Base-by-base conservation (phyloP, 2,113 vertebrate species). In the Willisornis vidua region DNA sequence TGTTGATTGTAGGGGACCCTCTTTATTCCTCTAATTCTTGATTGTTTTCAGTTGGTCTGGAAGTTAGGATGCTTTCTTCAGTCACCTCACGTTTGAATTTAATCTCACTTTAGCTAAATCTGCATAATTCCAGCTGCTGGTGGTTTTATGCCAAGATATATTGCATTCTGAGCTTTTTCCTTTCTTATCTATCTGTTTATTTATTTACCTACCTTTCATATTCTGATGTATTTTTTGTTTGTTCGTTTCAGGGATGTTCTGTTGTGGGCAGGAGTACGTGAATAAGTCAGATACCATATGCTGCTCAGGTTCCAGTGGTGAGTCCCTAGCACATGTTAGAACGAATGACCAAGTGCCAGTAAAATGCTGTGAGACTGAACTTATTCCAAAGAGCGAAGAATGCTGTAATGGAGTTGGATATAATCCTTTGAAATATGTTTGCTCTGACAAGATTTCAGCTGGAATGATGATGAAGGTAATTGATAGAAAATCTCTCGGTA, bases 401-500 rank as follows among this genome's bases (percentile, higher is more conserved):
- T 99, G 99, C 98, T 99, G 99, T 97, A 98, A 97, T 92, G 99
- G 99, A 91, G 98, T 99, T 96, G 98, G 99, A 95, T 99, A 99
- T 96, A 97, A 99, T 98, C 98, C 99, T 90, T 97, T 97, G 94
- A 98, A 98, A 97, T 98, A 98, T 95, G 98, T 99, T 97, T 99
- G 99, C 96, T 98, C 99, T 94, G 98, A 99, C 98, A 98, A 97
- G 96, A 97, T 98, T 94, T 99, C 98, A 83, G 93, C 98, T 76
- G 98, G 98, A 97, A 97, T 98, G 95, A 89, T 91, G 89, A 98
- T 97, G 92, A 98, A 98, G 98, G 99, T 99, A 98, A 98, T 96
- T 96, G 98, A 97, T 97, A 97, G 97, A 97, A 98, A 97, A 88
- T 95, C 96, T 97, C 97, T 97, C 1, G 1, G 96, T 97, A 83